Percentiles rank a stretch among this genome's conserved stretches.
phyloP scores from a whole-genome alignment of 2,797 vertebrate species.

The Chaenodraco wilsoni region DNA sequence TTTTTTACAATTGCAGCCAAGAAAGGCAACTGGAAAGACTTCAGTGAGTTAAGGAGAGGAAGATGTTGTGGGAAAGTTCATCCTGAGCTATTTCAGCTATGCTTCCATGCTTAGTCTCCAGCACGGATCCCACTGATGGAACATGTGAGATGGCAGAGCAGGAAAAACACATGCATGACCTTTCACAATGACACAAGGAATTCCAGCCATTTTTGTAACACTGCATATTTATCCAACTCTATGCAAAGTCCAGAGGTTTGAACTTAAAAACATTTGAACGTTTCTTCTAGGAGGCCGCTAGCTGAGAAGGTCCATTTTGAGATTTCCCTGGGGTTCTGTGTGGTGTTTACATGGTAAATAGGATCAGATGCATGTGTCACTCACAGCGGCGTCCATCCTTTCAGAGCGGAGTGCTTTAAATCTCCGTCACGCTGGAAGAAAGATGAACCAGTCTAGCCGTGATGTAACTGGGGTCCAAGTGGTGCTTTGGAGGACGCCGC shows the following conservation, averaged over 20 bases:
- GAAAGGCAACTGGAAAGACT: constrained; percentile 44
- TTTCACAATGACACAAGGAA: constrained; percentile 78
- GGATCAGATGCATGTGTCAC: constrained; percentile 36
- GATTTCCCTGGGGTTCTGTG: constrained; percentile 46
- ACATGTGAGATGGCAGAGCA: constrained; percentile 78
- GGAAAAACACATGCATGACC: constrained; percentile 79
- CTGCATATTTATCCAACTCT: no score
- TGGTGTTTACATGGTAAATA: constrained; percentile 49
- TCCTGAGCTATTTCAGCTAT: constrained; percentile 83
- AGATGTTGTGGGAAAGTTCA: constrained; percentile 86
- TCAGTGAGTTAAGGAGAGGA: constrained; percentile 64
- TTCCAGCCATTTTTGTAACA: constrained; percentile 80
- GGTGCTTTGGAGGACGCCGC: constrained; percentile 10
- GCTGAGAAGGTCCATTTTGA: constrained; percentile 52
- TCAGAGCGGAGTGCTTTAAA: constrained; percentile 13
- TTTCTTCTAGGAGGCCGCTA: constrained; percentile 48
- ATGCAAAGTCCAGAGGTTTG: no score
- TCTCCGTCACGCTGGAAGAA: constrained; percentile 25
- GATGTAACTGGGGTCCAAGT: constrained; percentile 13
- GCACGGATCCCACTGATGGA: constrained; percentile 70
- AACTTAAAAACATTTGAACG: constrained; percentile 69
- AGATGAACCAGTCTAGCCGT: constrained; percentile 16
- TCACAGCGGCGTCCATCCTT: constrained; percentile 14
- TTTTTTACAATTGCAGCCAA: constrained; percentile 67
- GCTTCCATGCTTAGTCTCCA: constrained; percentile 66